A percentile compares a stretch with the other conserved stretches of the same genome.
phyloP scores from a whole-genome alignment of 2,797 vertebrate genomes.

The Schizothorax lantsangensis region DNA sequence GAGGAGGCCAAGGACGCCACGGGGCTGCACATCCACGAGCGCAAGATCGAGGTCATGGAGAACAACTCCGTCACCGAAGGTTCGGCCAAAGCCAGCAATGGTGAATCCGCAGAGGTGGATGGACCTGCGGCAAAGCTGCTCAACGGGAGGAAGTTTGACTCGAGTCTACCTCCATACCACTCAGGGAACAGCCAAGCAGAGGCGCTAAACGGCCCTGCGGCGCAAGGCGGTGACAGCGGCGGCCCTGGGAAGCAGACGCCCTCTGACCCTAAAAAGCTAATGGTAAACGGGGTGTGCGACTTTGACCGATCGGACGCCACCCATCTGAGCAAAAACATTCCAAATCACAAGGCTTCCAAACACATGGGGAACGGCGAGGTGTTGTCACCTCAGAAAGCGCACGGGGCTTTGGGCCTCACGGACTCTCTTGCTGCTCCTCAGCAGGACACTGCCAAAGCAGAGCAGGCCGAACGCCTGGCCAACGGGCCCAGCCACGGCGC shows the following conservation, averaged over 20 bases:
- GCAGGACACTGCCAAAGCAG: slow-evolving; percentile 99
- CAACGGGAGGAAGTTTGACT: slow-evolving; percentile 96
- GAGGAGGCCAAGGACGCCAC: slow-evolving; percentile 99
- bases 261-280: slow-evolving; percentile 90
- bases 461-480: slow-evolving; percentile 91
- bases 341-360: slow-evolving; percentile 99
- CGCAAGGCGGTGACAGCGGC: slow-evolving; percentile 79
- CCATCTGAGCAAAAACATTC: slow-evolving; percentile 98
- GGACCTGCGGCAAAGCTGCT: slow-evolving; percentile 86
- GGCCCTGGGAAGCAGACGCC: slow-evolving; percentile 82
- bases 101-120: slow-evolving; percentile 86
- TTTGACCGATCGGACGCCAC: slow-evolving; percentile 88
- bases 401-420: slow-evolving; percentile 78
- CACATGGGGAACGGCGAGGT: slow-evolving; percentile 98
- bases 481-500: slow-evolving; percentile 90
- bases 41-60: slow-evolving; percentile 99
- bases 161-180: slow-evolving; percentile 99
- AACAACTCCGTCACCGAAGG: slow-evolving; percentile 90
- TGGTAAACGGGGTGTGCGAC: slow-evolving; percentile 98
- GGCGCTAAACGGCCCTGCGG: slow-evolving; percentile 90
- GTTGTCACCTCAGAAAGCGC: slow-evolving; percentile 85
- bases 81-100: slow-evolving; percentile 91
- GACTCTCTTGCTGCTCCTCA: slow-evolving; percentile 80
- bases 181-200: slow-evolving; percentile 98
- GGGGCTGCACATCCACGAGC: slow-evolving; percentile 96